Conservation (phyloP, 2,797 vertebrate species). For the Chaunax sp. region DNA sequence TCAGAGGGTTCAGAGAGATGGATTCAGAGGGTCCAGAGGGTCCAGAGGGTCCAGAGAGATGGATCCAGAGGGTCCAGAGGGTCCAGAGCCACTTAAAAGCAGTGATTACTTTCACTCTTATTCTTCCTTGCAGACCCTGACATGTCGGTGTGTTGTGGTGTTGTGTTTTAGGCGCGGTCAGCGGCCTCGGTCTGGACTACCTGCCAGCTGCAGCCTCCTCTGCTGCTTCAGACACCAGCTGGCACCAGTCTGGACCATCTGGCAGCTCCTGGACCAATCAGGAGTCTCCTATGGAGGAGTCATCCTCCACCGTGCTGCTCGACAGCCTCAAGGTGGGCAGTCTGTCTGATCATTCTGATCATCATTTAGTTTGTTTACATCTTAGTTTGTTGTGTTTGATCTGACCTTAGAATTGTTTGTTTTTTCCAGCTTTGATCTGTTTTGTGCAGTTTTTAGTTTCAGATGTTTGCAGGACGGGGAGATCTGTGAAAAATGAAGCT, state of each 20-base stretch:
- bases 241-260: constrained; percentile 89
- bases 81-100: too few relatives aligned
- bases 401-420: too few relatives aligned
- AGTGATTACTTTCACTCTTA: too few relatives aligned
- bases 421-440: too few relatives aligned
- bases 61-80: background rate
- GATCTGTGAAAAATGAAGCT: too few relatives aligned
- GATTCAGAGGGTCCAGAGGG: too few relatives aligned
- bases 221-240: constrained; percentile 88
- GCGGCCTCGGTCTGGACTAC: constrained; percentile 95
- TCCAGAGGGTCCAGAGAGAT: too few relatives aligned
- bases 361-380: too few relatives aligned
- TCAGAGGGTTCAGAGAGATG: too few relatives aligned
- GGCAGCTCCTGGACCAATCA: constrained; percentile 92
- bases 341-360: too few relatives aligned
- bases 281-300: constrained; percentile 92
- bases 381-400: too few relatives aligned
- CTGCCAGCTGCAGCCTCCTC: constrained; percentile 86
- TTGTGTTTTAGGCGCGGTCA: constrained; percentile 77
- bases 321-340: constrained; percentile 98
- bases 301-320: constrained; percentile 92
- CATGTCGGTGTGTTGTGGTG: background rate
- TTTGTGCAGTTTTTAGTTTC: background rate
- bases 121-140: background rate
- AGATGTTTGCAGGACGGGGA: too few relatives aligned